phyloP scores from a whole-genome alignment of 2,797 vertebrate species.

The Petrocephalus sullivani region DNA sequence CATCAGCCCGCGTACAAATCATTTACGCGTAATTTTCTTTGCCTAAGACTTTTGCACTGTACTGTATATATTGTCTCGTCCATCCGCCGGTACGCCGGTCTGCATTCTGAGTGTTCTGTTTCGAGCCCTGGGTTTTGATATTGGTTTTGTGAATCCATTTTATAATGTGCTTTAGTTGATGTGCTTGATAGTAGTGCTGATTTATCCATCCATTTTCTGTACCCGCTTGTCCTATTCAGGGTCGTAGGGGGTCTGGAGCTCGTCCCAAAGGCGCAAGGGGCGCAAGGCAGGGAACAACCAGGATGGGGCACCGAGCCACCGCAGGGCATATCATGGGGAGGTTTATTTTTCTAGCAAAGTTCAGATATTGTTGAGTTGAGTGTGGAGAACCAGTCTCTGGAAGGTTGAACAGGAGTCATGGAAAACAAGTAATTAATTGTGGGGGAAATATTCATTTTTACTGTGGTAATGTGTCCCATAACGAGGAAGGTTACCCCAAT shows the following conservation, averaged over 20 bases:
- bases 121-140: background rate
- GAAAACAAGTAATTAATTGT: background rate
- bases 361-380: background rate
- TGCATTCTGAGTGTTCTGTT: background rate
- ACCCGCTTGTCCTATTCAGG: background rate
- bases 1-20: too few relatives aligned
- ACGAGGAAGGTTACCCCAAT: background rate
- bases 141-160: background rate
- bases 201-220: background rate
- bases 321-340: background rate
- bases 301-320: background rate
- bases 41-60: too few relatives aligned
- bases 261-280: background rate
- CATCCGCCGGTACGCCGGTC: background rate
- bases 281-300: background rate
- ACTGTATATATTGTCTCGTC: too few relatives aligned
- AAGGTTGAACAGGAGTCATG: background rate
- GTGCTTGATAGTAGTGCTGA: background rate
- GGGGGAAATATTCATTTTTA: background rate
- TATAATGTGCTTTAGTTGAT: background rate
- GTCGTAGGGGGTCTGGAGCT: background rate
- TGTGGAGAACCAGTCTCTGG: background rate
- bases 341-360: background rate
- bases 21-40: too few relatives aligned
- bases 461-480: background rate